Evolutionary conservation across 2,113 vertebrate genomes (phyloP).

Genomic region (Crocuta crocuta): DNA sequence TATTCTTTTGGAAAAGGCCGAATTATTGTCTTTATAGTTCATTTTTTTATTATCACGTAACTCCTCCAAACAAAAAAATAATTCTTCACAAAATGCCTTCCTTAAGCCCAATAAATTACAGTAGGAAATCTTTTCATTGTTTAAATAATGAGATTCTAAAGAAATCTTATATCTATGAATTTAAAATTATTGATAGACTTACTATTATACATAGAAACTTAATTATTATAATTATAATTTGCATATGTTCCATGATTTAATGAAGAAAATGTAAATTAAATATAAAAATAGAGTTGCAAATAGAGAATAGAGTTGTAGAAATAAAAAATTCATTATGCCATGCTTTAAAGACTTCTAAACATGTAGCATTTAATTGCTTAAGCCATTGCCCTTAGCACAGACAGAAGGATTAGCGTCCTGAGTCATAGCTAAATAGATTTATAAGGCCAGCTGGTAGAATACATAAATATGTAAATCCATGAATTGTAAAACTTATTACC

Average conservation of each 20-base stretch:
- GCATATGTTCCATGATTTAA: background rate
- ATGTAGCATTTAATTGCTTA: background rate
- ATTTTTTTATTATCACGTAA: background rate
- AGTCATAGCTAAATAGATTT: background rate
- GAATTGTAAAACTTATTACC: background rate
- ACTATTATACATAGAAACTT: background rate
- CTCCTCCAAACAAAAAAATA: background rate
- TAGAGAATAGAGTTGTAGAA: background rate
- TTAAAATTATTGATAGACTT: background rate
- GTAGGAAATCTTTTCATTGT: background rate
- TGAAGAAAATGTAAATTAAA: conserved; percentile 28
- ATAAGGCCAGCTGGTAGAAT: background rate
- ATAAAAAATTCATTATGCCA: background rate
- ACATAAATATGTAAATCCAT: background rate
- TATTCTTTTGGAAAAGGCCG: background rate
- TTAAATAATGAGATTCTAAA: conserved; percentile 1
- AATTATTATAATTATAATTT: conserved; percentile 39
- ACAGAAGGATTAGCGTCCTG: background rate
- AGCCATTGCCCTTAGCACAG: background rate
- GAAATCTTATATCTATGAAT: background rate
- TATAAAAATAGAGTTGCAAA: background rate
- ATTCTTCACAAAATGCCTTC: background rate
- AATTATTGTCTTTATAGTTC: background rate
- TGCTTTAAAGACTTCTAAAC: background rate
- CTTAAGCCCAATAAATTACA: background rate